Conservation (phyloP, 2,888 invertebrate genomes). For the Ochropleura leucogaster region DNA sequence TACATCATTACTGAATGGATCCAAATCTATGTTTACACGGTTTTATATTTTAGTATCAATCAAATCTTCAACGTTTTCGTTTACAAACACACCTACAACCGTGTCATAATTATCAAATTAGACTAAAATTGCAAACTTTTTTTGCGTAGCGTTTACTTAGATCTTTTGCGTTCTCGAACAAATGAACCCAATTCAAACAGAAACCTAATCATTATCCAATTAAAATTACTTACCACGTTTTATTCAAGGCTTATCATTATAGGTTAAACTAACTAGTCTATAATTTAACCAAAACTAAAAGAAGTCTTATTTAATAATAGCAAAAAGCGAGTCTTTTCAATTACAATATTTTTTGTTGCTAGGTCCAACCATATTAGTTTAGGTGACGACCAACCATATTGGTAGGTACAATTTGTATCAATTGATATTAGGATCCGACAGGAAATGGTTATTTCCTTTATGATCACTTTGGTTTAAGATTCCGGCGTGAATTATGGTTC, state of each 20-base stretch:
- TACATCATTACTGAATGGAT: no score
- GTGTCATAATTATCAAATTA: neutral
- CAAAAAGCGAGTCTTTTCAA: conserved; percentile 7
- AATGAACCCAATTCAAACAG: neutral
- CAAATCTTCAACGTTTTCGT: neutral
- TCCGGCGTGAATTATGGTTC: conserved; percentile 14
- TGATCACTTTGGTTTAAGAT: conserved; percentile 34
- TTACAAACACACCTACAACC: no score
- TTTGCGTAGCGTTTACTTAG: neutral
- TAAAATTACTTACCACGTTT: conserved; percentile 27
- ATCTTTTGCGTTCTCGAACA: neutral
- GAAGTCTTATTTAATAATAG: neutral
- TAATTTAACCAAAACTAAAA: conserved; percentile 2
- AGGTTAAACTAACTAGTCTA: neutral
- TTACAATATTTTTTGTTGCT: conserved; percentile 3
- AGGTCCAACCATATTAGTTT: neutral
- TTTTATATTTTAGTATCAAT: neutral
- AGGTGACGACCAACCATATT: conserved; percentile 38
- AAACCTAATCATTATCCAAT: conserved; percentile 24
- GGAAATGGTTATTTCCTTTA: conserved; percentile 52
- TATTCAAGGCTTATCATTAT: conserved; percentile 2
- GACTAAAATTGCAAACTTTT: neutral
- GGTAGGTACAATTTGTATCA: conserved; percentile 64
- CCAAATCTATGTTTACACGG: no score
- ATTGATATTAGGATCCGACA: conserved; percentile 60